phyloP scores from a whole-genome alignment of 2,797 vertebrate genomes.

The Acanthurus leucopareius region DNA sequence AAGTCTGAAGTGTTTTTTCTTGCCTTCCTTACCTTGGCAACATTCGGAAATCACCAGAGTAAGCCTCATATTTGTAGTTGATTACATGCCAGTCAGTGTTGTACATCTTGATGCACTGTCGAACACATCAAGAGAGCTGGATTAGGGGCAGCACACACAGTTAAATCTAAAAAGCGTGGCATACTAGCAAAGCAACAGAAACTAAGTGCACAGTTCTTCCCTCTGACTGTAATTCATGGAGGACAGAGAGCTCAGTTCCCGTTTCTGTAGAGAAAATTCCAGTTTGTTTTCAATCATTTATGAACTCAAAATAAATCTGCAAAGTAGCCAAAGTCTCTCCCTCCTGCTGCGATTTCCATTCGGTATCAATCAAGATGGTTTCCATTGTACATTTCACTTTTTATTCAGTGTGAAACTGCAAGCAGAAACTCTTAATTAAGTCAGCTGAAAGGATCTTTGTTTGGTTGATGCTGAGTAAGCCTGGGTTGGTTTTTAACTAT shows the following conservation, averaged over 20 bases:
- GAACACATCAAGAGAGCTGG: constrained; percentile 70
- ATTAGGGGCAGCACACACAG: constrained; percentile 54
- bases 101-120: constrained; percentile 98
- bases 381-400: constrained; percentile 12
- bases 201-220: not conserved
- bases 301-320: constrained; percentile 10
- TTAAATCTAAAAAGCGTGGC: constrained; percentile 22
- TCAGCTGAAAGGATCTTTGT: constrained; percentile 59
- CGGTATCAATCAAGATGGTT: constrained; percentile 8
- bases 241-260: not conserved
- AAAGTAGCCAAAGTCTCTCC: not conserved
- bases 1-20: not conserved
- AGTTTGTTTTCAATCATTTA: not conserved
- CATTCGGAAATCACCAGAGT: constrained; percentile 96
- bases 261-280: constrained; percentile 7
- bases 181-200: constrained; percentile 29
- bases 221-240: constrained; percentile 25
- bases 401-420: constrained; percentile 26
- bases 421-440: constrained; percentile 25
- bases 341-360: not conserved
- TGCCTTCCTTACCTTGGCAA: constrained; percentile 91
- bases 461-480: constrained; percentile 39
- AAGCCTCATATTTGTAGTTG: constrained; percentile 98
- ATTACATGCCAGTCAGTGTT: constrained; percentile 96
- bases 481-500: constrained; percentile 34